Conservation (phyloP, 2,888 invertebrate genomes). For the Lasioglossum villosulum region DNA sequence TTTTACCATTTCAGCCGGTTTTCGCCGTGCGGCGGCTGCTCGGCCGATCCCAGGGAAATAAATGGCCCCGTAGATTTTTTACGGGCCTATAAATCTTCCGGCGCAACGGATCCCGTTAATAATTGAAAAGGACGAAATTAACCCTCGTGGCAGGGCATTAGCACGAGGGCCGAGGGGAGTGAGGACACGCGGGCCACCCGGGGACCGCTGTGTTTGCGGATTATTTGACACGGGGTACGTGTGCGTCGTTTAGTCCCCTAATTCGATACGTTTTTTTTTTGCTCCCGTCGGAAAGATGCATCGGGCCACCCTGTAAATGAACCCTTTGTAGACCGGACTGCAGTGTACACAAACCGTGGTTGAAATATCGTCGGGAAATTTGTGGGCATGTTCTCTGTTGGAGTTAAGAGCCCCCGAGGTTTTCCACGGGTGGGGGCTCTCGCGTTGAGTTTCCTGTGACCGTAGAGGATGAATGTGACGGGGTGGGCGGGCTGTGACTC, state of each 20-base stretch:
- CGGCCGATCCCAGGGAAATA: conserved; percentile 8
- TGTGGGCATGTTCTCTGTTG: background rate
- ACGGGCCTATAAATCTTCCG: conserved; percentile 42
- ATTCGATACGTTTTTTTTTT: conserved; percentile 9
- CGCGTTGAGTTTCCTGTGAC: background rate
- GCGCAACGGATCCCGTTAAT: conserved; percentile 46
- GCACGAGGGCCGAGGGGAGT: background rate
- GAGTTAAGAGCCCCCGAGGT: background rate
- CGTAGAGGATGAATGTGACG: background rate
- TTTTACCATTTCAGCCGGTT: no score
- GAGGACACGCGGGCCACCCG: conserved; percentile 24
- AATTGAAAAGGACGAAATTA: conserved; percentile 61
- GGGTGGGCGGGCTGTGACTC: background rate
- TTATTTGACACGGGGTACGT: conserved; percentile 27
- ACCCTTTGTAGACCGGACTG: background rate
- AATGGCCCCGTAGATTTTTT: conserved; percentile 1
- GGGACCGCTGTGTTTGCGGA: conserved; percentile 47
- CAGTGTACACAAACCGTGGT: background rate
- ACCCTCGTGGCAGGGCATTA: conserved; percentile 28
- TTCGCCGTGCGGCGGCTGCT: no score
- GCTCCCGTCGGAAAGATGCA: background rate
- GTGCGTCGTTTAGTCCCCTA: background rate
- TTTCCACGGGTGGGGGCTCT: background rate
- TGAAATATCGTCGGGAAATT: conserved; percentile 9
- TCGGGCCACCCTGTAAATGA: conserved; percentile 4